Percentiles rank a stretch among this genome's conserved stretches.
Evolutionary conservation across 2,113 vertebrate genomes (phyloP).

Genomic region (Caretta caretta): DNA sequence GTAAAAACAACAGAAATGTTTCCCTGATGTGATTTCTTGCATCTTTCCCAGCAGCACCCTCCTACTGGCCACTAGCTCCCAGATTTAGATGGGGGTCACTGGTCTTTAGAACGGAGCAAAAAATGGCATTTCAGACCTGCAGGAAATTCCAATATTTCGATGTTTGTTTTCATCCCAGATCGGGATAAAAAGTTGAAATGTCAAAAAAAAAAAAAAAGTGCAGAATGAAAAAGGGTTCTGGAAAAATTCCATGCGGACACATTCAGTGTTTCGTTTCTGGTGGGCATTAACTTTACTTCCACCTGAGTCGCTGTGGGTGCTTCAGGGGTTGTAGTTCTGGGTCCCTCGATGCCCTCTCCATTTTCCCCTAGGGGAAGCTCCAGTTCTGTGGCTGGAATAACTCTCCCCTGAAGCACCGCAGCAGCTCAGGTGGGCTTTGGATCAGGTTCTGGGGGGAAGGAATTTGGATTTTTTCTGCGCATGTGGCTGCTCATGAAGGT

Average conservation of each 20-base stretch:
- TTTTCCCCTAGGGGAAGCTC: not conserved
- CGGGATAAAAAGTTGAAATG: not conserved
- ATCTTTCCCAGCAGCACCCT: not conserved
- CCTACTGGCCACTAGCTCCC: not conserved
- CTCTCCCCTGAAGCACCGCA: not conserved
- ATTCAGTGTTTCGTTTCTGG: accelerated
- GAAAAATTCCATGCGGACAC: not conserved
- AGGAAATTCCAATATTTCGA: not conserved
- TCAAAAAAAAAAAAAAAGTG: not conserved
- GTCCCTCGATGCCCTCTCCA: not conserved
- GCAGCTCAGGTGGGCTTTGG: not conserved
- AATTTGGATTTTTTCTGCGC: not conserved
- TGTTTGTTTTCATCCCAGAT: not conserved
- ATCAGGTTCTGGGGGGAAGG: not conserved
- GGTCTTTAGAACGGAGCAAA: not conserved
- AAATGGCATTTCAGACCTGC: not conserved
- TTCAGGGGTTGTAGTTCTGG: not conserved
- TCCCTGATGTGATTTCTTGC: not conserved
- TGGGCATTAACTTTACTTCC: not conserved
- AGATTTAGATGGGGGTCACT: not conserved
- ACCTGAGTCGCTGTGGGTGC: not conserved
- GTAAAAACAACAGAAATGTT: not conserved
- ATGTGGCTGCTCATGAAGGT: not conserved
- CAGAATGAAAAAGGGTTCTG: not conserved
- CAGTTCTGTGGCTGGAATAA: not conserved